Evolutionary conservation across 2,797 vertebrate genomes (phyloP).

Genomic region (Sebastes alutus): DNA sequence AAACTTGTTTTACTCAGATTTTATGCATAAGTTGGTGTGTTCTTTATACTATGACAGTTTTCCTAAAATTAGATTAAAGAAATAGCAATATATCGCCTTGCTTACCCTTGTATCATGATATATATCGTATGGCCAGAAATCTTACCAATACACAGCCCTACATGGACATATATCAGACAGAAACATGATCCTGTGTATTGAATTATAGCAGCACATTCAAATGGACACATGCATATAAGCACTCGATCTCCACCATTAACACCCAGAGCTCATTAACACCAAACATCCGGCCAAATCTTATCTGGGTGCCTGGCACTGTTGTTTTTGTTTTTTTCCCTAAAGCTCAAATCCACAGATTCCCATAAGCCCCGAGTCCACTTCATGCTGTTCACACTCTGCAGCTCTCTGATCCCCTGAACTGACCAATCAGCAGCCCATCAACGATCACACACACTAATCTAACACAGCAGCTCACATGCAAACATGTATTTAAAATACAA

Average conservation of each 20-base stretch:
- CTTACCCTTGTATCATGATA: too few relatives aligned
- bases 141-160: too few relatives aligned
- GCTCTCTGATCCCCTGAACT: constrained; percentile 52
- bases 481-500: background rate
- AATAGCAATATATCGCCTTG: too few relatives aligned
- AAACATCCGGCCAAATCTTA: constrained; percentile 38
- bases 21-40: too few relatives aligned
- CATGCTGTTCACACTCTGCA: constrained; percentile 43
- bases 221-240: background rate
- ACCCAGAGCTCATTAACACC: constrained; percentile 50
- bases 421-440: constrained; percentile 15
- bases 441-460: background rate
- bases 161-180: background rate
- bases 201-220: background rate
- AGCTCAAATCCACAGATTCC: constrained; percentile 54
- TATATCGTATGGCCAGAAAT: too few relatives aligned
- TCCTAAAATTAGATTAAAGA: too few relatives aligned
- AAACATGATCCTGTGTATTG: background rate
- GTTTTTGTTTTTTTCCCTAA: background rate
- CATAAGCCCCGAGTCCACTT: constrained; percentile 34
- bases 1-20: too few relatives aligned
- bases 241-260: constrained; percentile 2
- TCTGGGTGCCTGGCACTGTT: constrained; percentile 30
- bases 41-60: too few relatives aligned
- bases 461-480: background rate